These are phyloP conservation scores for Megalopta genalis DNA, from an alignment of 1,140 invertebrate species.

Conservation along the genomic window DNA sequence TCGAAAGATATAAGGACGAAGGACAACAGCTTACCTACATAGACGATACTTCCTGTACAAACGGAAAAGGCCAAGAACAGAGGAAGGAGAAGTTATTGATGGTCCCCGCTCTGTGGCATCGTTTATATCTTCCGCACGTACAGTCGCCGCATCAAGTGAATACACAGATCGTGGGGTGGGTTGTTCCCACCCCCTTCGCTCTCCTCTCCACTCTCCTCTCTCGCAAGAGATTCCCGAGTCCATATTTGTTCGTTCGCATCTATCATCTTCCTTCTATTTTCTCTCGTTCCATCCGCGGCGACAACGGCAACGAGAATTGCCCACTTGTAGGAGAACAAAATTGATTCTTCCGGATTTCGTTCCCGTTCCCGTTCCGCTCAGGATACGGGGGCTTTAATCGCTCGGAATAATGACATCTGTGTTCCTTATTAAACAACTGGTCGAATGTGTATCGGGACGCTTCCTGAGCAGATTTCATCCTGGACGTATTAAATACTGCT, in stretches of 20 bases:
- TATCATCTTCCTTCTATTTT: conserved; percentile 52
- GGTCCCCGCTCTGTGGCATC: conserved; percentile 64
- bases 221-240: conserved; percentile 18
- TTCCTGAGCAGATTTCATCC: too few species aligned
- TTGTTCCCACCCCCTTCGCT: not conserved
- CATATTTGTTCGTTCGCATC: conserved; percentile 47
- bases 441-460: not conserved
- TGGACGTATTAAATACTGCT: too few species aligned
- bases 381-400: not conserved
- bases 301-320: conserved; percentile 30
- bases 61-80: conserved; percentile 42
- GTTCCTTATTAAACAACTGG: not conserved
- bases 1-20: conserved; percentile 24
- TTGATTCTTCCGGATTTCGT: conserved; percentile 33
- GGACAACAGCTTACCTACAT: conserved; percentile 50
- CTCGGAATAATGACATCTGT: not conserved
- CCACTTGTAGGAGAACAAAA: conserved; percentile 31
- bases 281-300: conserved; percentile 25
- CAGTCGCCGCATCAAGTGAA: conserved; percentile 63
- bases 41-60: conserved; percentile 40
- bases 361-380: not conserved
- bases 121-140: conserved; percentile 74
- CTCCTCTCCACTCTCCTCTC: not conserved
- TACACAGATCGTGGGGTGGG: conserved; percentile 57
- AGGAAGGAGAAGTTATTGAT: conserved; percentile 71